Percentiles rank a stretch among this genome's conserved stretches.
These are phyloP conservation scores for Sitta carolinensis DNA, from an alignment of 2,797 vertebrate genomes.

Conservation along the genomic window DNA sequence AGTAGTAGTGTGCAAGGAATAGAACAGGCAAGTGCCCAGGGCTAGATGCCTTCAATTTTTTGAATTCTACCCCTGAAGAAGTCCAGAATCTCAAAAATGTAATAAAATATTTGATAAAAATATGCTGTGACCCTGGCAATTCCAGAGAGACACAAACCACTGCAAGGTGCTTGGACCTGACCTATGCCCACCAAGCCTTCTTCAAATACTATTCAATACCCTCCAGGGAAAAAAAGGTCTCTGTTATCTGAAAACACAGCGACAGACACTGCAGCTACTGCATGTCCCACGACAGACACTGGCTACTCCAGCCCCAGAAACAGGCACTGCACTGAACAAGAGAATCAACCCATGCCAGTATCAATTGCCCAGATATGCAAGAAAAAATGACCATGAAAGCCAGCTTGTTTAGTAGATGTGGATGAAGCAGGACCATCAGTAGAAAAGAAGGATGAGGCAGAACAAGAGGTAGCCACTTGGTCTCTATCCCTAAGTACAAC, in stretches of 20 bases:
- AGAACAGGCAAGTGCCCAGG: background rate
- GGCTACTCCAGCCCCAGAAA: rapidly evolving
- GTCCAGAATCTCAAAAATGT: background rate
- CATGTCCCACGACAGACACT: background rate
- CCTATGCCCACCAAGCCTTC: background rate
- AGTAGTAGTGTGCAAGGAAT: background rate
- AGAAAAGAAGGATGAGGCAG: background rate
- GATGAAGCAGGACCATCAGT: background rate
- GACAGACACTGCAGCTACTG: background rate
- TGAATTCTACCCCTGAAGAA: background rate
- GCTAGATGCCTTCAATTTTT: background rate
- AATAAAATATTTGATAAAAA: background rate
- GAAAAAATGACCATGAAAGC: background rate
- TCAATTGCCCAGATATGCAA: background rate
- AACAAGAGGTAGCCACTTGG: background rate
- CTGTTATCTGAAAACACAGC: background rate
- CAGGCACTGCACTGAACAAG: background rate
- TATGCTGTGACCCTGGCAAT: background rate
- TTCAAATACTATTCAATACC: background rate
- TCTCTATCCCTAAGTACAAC: background rate
- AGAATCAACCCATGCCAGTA: background rate
- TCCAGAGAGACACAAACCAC: background rate
- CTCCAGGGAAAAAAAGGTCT: background rate
- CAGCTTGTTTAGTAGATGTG: background rate
- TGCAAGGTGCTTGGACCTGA: background rate